Evolutionary conservation across 2,797 vertebrate genomes (phyloP), one percentile per base, ranked within the genome.

Genomic region (Chaetodon trifasciatus): DNA sequence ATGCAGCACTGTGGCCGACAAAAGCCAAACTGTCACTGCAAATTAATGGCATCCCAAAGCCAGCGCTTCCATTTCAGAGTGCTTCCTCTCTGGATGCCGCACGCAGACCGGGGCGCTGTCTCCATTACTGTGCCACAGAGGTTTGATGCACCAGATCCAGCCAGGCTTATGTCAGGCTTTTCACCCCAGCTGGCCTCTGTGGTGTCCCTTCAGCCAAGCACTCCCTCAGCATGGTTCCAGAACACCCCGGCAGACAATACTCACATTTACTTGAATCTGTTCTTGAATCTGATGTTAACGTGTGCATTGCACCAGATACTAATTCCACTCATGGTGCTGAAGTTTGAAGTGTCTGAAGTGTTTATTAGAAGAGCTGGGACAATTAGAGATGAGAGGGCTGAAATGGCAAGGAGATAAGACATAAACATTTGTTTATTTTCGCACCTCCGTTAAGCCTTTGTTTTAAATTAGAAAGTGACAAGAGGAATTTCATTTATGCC

Each of bases 11-110:
- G 53, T 75, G 81, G 79, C 76, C 68, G 40, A 82, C 65, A 37
- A 87, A 87, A 92, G 78, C 83, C 84, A 79, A 85, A 86, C 88
- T 90, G 91, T 91, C 91, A 88, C 70, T 37, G 82, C 74, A 84
- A 84, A 93, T 93, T 82, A 92, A 90, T 74, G 63, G 74, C 70
- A 73, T 76, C 75, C 46, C 24, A 83, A 86, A 86, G 87, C 65
- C 73, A 66, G 64, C 2, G 60, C 74, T 81, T 85, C 63, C 60
- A 64, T 77, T 85, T 85, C 47, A 73, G 69, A 78, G 72, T 53
- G 42, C 67, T 77, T 84, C 37, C 42, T 89, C 81, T 84, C 52
- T 78, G 79, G 70, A 85, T 11, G 17, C 67, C 0, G 50, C 55
- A 64, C 8, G 24, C 71, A 78, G 76, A 81, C 81, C 42, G 28